Evolutionary conservation across 2,113 vertebrate genomes (phyloP).

Genomic region (Hiodon tergisus): DNA sequence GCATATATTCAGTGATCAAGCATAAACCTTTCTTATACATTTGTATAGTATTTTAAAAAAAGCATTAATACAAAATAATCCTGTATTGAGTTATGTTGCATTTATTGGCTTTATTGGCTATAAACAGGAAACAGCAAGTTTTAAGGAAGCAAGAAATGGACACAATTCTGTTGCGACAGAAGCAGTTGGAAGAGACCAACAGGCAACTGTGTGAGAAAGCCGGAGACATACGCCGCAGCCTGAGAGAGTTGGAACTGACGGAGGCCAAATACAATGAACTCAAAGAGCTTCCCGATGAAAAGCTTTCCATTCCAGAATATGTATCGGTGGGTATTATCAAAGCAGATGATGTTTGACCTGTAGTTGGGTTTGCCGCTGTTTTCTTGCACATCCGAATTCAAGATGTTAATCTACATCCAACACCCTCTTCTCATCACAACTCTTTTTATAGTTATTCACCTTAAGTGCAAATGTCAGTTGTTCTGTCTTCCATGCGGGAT

Average conservation of each 20-base stretch:
- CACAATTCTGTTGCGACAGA: conserved; percentile 79
- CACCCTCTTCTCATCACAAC: not conserved
- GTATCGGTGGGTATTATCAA: conserved; percentile 74
- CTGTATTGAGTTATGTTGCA: too few relatives aligned
- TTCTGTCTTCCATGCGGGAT: conserved; percentile 11
- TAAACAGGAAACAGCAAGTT: conserved; percentile 79
- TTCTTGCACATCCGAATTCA: not conserved
- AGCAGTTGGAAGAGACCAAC: conserved; percentile 89
- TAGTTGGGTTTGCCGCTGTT: not conserved
- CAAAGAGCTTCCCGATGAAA: conserved; percentile 76
- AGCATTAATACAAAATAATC: too few relatives aligned
- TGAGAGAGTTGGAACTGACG: conserved; percentile 81
- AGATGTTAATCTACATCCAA: not conserved
- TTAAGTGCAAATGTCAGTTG: not conserved
- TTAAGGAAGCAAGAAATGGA: conserved; percentile 94
- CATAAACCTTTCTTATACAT: too few relatives aligned
- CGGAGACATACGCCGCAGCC: conserved; percentile 77
- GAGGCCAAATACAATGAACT: conserved; percentile 77
- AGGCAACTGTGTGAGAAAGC: conserved; percentile 78
- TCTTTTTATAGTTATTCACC: not conserved
- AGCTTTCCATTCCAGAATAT: conserved; percentile 87
- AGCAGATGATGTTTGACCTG: not conserved
- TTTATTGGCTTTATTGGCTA: not conserved
- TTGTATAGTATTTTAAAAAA: too few relatives aligned
- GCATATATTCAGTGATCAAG: too few relatives aligned